Evolutionary conservation across 1,140 invertebrate species (phyloP).

Genomic region (Trichogramma pretiosum): DNA sequence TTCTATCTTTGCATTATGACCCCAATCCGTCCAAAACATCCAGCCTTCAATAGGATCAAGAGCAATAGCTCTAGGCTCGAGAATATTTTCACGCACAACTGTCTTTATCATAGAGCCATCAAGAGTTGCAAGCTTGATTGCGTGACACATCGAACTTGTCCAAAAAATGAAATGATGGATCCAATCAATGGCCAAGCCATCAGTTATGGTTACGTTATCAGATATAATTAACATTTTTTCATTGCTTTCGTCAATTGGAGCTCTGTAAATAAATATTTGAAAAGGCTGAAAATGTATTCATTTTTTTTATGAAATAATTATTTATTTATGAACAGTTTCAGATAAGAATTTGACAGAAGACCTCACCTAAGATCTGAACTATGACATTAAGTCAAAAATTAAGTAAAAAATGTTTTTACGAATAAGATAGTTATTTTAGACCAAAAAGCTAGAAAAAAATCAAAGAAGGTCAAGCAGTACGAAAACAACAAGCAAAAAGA

Average conservation of each 20-base stretch:
- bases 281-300: too few relatives aligned
- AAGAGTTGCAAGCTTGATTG: constrained; percentile 80
- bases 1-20: constrained; percentile 83
- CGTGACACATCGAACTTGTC: constrained; percentile 87
- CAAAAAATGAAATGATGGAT: constrained; percentile 94
- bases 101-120: constrained; percentile 83
- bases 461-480: too few relatives aligned
- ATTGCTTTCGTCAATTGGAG: constrained; percentile 83
- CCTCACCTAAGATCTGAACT: too few relatives aligned
- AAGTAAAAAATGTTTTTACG: too few relatives aligned
- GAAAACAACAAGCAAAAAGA: too few relatives aligned
- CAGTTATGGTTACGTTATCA: constrained; percentile 76
- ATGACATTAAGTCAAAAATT: too few relatives aligned
- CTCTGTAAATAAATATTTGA: too few relatives aligned
- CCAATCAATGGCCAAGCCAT: constrained; percentile 94
- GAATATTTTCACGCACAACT: constrained; percentile 71
- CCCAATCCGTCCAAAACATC: constrained; percentile 98
- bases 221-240: constrained; percentile 73
- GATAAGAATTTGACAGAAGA: too few relatives aligned
- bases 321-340: too few relatives aligned
- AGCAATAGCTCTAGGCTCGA: constrained; percentile 91
- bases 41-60: constrained; percentile 92
- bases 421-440: too few relatives aligned
- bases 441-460: too few relatives aligned
- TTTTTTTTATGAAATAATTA: too few relatives aligned